These are phyloP conservation scores for Gymnobelideus leadbeateri DNA, from an alignment of 2,113 vertebrate genomes.

Conservation along the genomic window DNA sequence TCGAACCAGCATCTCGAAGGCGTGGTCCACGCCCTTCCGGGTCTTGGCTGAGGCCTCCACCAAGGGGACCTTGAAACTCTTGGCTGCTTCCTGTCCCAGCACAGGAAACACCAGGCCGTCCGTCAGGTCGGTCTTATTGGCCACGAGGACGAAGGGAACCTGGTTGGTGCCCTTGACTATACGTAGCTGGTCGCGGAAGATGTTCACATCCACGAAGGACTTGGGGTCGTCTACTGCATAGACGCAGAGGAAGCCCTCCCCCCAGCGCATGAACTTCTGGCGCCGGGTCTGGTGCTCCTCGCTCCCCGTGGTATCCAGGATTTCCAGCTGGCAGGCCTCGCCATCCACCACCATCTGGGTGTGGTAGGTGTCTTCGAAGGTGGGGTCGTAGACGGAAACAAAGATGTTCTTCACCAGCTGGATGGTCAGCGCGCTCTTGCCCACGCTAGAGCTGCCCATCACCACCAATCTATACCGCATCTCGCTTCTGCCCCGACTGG, in stretches of 20 bases:
- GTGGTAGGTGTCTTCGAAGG: constrained; percentile 83
- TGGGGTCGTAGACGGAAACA: constrained; percentile 69
- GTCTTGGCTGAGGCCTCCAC: constrained; percentile 73
- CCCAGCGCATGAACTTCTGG: constrained; percentile 92
- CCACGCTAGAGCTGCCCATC: constrained; percentile 59
- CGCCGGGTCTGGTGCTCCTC: constrained; percentile 87
- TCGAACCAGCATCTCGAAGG: constrained; percentile 67
- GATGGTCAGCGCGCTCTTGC: constrained; percentile 72
- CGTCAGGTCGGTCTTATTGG: constrained; percentile 71
- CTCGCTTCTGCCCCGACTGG: too few species aligned
- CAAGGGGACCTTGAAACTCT: constrained; percentile 66
- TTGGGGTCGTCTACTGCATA: constrained; percentile 93
- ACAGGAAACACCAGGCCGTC: background rate
- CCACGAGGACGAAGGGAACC: constrained; percentile 69
- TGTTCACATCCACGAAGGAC: constrained; percentile 83
- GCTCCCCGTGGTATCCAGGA: constrained; percentile 81
- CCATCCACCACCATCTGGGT: constrained; percentile 80
- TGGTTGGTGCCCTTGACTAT: constrained; percentile 52
- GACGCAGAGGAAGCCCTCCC: constrained; percentile 93
- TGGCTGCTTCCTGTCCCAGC: background rate
- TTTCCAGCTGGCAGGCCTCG: constrained; percentile 80
- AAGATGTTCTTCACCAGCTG: constrained; percentile 69
- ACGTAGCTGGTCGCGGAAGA: constrained; percentile 46
- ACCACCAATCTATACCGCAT: constrained; percentile 63
- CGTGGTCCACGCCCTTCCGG: constrained; percentile 69